Conservation (phyloP, 2,797 vertebrate genomes). For the Tangara arthus region DNA sequence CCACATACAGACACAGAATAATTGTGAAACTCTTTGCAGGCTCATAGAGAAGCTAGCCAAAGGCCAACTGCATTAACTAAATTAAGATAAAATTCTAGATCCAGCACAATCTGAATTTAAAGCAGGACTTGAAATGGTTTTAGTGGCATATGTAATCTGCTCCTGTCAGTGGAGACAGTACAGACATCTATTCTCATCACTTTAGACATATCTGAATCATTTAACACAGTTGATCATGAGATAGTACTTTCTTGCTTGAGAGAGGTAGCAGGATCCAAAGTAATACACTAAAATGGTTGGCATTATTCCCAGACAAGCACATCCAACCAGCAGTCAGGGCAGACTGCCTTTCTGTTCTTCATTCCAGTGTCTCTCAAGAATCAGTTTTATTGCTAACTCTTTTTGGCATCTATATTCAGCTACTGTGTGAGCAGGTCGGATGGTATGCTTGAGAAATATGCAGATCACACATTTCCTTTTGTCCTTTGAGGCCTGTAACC, state of each 20-base stretch:
- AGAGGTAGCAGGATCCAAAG: not conserved
- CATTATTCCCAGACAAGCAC: constrained; percentile 1
- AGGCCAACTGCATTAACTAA: constrained; percentile 42
- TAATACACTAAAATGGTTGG: constrained; percentile 35
- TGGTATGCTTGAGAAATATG: not conserved
- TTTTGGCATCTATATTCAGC: not conserved
- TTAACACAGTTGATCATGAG: not conserved
- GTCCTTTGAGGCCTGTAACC: not conserved
- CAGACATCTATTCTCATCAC: not conserved
- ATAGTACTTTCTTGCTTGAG: not conserved
- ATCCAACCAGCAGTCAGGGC: not conserved
- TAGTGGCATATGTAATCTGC: not conserved
- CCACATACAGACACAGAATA: not conserved
- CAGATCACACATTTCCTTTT: not conserved
- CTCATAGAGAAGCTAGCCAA: constrained; percentile 33
- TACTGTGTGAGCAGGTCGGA: not conserved
- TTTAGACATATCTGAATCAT: constrained; percentile 1
- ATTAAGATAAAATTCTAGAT: constrained; percentile 41
- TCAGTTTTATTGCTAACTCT: not conserved
- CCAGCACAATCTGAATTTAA: constrained; percentile 34
- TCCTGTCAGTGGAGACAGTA: not conserved
- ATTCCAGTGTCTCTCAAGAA: not conserved
- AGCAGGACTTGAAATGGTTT: not conserved
- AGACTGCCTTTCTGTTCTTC: not conserved
- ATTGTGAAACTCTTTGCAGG: constrained; percentile 9